These are phyloP conservation scores for Cantharis rufa DNA, from an alignment of 2,888 invertebrate species.

Conservation along the genomic window DNA sequence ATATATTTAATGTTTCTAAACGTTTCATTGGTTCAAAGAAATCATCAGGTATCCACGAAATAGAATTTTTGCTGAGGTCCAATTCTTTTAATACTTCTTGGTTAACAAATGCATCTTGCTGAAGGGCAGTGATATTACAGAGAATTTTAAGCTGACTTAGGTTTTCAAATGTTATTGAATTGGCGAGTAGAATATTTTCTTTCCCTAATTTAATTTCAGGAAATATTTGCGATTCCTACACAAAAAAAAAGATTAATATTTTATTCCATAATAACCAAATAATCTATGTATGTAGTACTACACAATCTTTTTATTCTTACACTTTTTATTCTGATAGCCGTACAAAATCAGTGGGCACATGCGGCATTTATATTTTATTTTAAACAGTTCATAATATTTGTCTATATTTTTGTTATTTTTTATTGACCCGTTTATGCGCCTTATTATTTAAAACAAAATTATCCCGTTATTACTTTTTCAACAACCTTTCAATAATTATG, in stretches of 20 bases:
- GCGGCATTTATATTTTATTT: no score
- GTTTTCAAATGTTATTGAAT: constrained; percentile 29
- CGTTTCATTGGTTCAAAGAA: constrained; percentile 26
- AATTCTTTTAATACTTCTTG: constrained; percentile 20
- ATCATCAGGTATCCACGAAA: constrained; percentile 31
- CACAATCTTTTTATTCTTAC: no score
- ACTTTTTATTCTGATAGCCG: no score
- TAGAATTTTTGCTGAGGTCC: constrained; percentile 29
- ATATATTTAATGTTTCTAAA: constrained; percentile 29
- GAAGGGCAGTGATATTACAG: constrained; percentile 27
- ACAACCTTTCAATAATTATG: no score
- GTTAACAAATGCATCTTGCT: constrained; percentile 26
- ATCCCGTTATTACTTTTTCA: no score
- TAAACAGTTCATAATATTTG: no score
- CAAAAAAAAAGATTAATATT: background rate
- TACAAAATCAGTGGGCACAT: no score
- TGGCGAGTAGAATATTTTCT: background rate
- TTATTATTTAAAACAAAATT: no score
- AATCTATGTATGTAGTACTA: no score
- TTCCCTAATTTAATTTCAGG: background rate
- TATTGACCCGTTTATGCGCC: no score
- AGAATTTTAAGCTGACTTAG: constrained; percentile 21
- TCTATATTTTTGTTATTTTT: no score
- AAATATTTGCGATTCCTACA: background rate
- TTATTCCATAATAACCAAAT: no score